Evolutionary conservation across 2,888 invertebrate species (phyloP), one percentile per base, ranked within the genome.

Genomic region (Crocallis elinguaria): DNA sequence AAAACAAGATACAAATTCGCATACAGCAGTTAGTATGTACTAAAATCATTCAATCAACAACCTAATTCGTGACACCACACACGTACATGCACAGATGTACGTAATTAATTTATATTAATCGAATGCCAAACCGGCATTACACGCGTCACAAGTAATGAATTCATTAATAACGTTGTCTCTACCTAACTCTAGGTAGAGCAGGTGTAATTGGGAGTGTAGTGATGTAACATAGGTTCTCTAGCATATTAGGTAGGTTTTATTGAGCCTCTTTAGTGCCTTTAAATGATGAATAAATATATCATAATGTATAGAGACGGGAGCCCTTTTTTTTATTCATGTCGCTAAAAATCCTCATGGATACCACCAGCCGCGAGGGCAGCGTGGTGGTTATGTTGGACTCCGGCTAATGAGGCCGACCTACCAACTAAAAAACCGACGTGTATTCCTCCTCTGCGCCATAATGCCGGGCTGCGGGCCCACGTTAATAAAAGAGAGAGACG

Each of bases 61-160:
- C 16, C 55, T 60, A 62, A 64, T 64, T 60, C 54, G 48, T 60
- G 57, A 58, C 52, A 45, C 49, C 52, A 60, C 49, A 57, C 38
- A 57, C 44, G 53, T 38, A 45, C 49, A 48, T 38, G 38, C 23
- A 49, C 49, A 55, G 45, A 46, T 51, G 45, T 56, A 49, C 55
- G 58, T 69, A 69, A 71, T 71, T 72, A 74, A 71, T 73, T 67
- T 69, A 64, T 67, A 74, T 73, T 74, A 72, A 73, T 71, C 66
- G 71, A 72, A 74, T 69, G 68, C 64, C 66, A 68, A 58, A 64
- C 62, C 57, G 55, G 64, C 63, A 67, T 72, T 70, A 69, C 69
- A 66, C 62, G 59, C 67, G 67, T 75, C 74, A 73, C 62, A 54
- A 43, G 68, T 78, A 77, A 78, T 79, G 74, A 75, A 72, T 73